Conservation (phyloP, 1,140 invertebrate species). For the Drosophila jambulina region DNA sequence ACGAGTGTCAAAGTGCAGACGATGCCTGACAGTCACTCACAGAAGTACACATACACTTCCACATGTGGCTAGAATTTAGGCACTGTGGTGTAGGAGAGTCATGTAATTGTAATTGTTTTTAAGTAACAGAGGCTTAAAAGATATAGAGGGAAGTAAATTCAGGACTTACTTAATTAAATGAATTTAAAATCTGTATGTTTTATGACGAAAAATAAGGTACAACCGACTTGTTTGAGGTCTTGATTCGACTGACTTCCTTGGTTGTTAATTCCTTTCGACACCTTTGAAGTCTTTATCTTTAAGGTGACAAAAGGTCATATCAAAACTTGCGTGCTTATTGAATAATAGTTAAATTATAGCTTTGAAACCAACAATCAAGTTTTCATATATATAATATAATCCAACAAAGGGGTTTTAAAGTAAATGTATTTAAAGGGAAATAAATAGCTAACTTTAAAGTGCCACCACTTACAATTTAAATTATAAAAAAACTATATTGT, state of each 20-base stretch:
- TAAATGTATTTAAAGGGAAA: neutral
- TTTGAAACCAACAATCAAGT: constrained; percentile 2
- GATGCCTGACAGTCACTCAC: constrained; percentile 34
- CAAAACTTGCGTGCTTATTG: constrained; percentile 1
- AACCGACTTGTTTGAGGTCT: neutral
- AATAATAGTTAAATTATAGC: constrained; percentile 4
- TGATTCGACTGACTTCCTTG: neutral
- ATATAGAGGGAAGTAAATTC: too few species aligned
- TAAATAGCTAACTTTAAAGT: neutral
- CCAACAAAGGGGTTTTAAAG: neutral
- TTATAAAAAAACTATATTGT: neutral
- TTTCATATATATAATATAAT: neutral
- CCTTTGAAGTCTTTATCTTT: neutral
- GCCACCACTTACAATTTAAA: too few species aligned
- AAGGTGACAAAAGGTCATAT: constrained; percentile 2
- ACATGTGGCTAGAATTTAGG: constrained; percentile 19
- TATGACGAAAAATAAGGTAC: too few species aligned
- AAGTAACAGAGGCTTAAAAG: too few species aligned
- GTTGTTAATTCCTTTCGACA: neutral
- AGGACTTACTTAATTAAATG: too few species aligned
- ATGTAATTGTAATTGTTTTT: constrained; percentile 7
- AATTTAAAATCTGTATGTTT: too few species aligned
- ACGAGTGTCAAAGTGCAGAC: constrained; percentile 29
- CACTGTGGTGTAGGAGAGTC: constrained; percentile 27
- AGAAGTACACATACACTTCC: constrained; percentile 21